Percentiles rank a stretch among this genome's conserved stretches.
These are phyloP conservation scores for Scaptomyza graminum DNA, from an alignment of 1,140 invertebrate genomes.

Conservation along the genomic window DNA sequence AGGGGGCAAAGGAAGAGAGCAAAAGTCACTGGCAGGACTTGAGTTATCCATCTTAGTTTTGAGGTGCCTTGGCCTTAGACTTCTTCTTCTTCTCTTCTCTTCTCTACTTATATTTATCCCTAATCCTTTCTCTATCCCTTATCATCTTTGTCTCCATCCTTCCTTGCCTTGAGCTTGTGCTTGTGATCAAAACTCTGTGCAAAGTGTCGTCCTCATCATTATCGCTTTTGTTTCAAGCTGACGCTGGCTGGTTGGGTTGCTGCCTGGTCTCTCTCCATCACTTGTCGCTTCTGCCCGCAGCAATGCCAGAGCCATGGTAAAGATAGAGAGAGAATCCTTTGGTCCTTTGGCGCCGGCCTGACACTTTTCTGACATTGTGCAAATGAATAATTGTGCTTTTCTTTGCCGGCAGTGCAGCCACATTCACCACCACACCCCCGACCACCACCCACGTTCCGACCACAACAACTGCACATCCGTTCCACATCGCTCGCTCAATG, in stretches of 20 bases:
- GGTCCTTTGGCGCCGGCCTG: constrained; percentile 77
- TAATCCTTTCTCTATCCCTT: constrained; percentile 14
- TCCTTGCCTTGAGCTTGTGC: background rate
- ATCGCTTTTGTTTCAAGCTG: constrained; percentile 68
- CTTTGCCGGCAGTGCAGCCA: constrained; percentile 54
- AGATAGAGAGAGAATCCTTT: constrained; percentile 76
- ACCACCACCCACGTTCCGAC: constrained; percentile 38
- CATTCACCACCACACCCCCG: constrained; percentile 1
- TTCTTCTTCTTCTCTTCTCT: background rate
- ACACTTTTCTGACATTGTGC: constrained; percentile 81
- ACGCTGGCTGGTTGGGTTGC: background rate
- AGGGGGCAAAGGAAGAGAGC: background rate
- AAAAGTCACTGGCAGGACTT: constrained; percentile 56
- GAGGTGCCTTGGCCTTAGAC: constrained; percentile 47
- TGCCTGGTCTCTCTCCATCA: background rate
- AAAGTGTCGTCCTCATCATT: constrained; percentile 73
- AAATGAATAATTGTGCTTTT: constrained; percentile 81
- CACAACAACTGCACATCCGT: constrained; percentile 81
- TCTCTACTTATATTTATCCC: constrained; percentile 14
- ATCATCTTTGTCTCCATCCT: background rate
- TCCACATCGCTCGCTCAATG: constrained; percentile 79
- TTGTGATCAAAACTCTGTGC: constrained; percentile 53
- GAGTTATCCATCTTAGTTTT: constrained; percentile 74
- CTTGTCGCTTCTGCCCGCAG: constrained; percentile 32
- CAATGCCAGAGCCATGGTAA: constrained; percentile 37